Evolutionary conservation across 2,797 vertebrate genomes (phyloP), one percentile per base, ranked within the genome.

Genomic region (Fringilla coelebs): DNA sequence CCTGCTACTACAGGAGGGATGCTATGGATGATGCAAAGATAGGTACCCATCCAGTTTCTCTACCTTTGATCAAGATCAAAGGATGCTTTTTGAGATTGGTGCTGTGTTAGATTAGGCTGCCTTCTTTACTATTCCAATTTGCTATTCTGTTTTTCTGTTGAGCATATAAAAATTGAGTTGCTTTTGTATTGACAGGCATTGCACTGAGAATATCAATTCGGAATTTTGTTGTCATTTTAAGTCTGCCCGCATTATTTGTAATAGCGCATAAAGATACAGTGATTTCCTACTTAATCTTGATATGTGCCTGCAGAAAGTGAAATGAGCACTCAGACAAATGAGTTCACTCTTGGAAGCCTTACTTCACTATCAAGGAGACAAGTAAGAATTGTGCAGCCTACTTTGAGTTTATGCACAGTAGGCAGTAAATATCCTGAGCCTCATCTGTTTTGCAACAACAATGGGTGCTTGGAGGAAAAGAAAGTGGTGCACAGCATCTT

Each of bases 21-120:
- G 15, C 54, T 65, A 22, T 8, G 80, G 58, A 32, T 70, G 49
- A 66, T 65, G 31, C 10, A 9, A 78, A 91, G 66, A 68, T 86
- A 51, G 43, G 60, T 79, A 90, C 55, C 8, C 60, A 60, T 62
- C 45, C 55, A 77, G 40, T 28, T 92, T 92, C 60, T 63, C 14
- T 83, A 71, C n/a, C 82, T 89, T 94, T 92, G 94, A 95, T 95
- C 94, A 96, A 92, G 88, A 97, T 96, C 90, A 95, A 96, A 96
- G 94, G 36, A 51, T 6, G 19, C n/a, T 89, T 95, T 94, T 80
- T 94, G 65, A 92, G 77, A 68, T 67, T 75, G 73, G 17, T 84
- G 73, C 34, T 88, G 40, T 78, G 89, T 79, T 88, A 89, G 58
- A 86, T 83, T 88, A 75, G 83, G 46, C 75, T 31, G 29, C 34